Base-by-base conservation (phyloP, 2,797 vertebrate genomes). In the Ataeniobius toweri region DNA sequence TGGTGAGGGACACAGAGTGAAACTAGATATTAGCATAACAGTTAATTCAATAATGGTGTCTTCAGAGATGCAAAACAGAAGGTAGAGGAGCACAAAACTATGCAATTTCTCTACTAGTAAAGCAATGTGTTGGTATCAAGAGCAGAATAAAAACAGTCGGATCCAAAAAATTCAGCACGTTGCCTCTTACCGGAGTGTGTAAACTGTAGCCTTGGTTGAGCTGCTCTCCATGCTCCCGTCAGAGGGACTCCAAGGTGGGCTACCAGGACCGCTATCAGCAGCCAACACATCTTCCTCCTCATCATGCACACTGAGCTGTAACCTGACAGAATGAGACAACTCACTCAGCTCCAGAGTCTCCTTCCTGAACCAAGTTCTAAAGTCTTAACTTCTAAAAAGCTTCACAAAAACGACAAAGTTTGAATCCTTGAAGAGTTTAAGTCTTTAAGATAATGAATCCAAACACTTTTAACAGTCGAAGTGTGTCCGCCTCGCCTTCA, bases 151-250 rank as follows among this genome's bases (percentile, higher is more conserved):
- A 50, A 18, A 31, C 63, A 61, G 79, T 88, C 74, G 77, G 68
- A 61, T 71, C 36, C 58, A 83, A 9, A 71, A 44, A 24, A 63
- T 20, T 28, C 4, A 73, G 71, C 24, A 59, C 63, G 75, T 26
- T 80, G 79, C 13, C 39, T 86, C 92, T 87, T 89, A 94, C 93
- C 93, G 0, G 93, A 86, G 80, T 94, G 86, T 12, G 91, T 91
- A 88, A 94, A 95, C 92, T 95, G 95, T 41, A 96, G 93, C 72
- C 95, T 92, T 58, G 96, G 95, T 63, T 96, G 95, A 85, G 95
- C 94, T 77, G 95, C 87, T 93, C 89, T 95, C 95, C 95, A 96
- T 5, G 94, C 94, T 55, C 86, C 90, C 0, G 89, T 89, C 41
- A 91, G 67, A 80, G 79, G 83, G 80, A 80, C 53, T 71, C 82